Percentiles rank a stretch among this genome's conserved stretches.
These are phyloP conservation scores for Eumerus sabulonum DNA, from an alignment of 2,888 invertebrate species.

Conservation along the genomic window DNA sequence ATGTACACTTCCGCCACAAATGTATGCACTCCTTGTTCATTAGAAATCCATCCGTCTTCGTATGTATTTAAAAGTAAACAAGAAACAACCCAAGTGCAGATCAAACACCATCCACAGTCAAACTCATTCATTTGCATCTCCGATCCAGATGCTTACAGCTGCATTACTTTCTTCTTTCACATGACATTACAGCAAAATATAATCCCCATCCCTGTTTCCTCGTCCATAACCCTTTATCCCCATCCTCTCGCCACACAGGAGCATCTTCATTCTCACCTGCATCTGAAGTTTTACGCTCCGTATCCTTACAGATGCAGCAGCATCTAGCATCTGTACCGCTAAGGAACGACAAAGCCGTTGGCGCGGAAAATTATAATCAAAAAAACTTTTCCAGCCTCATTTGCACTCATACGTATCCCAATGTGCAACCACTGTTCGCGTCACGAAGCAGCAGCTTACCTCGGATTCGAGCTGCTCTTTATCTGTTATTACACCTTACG, in stretches of 20 bases:
- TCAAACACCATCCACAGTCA: not conserved
- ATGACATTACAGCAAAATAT: too few relatives aligned
- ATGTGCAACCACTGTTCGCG: not conserved
- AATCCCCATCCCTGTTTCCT: too few relatives aligned
- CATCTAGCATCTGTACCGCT: too few relatives aligned
- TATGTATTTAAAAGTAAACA: not conserved
- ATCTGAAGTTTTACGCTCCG: too few relatives aligned
- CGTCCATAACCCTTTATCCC: too few relatives aligned
- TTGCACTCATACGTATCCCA: not conserved
- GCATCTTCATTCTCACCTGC: too few relatives aligned
- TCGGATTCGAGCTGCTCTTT: conserved; percentile 51
- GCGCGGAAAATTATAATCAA: conserved; percentile 68
- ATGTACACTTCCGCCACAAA: too few relatives aligned
- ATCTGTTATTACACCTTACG: conserved; percentile 50
- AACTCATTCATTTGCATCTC: too few relatives aligned
- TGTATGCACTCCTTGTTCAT: conserved; percentile 21
- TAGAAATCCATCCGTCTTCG: conserved; percentile 19
- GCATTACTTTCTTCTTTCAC: too few relatives aligned
- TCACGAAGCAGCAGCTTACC: conserved; percentile 30
- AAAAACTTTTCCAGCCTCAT: conserved; percentile 53
- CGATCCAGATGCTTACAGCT: too few relatives aligned
- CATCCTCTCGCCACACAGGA: too few relatives aligned
- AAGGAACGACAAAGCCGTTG: conserved; percentile 64
- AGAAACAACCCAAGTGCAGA: not conserved
- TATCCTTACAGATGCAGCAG: too few relatives aligned